Evolutionary conservation across 2,888 invertebrate genomes (phyloP).

Genomic region (Ptychoptera contaminata): DNA sequence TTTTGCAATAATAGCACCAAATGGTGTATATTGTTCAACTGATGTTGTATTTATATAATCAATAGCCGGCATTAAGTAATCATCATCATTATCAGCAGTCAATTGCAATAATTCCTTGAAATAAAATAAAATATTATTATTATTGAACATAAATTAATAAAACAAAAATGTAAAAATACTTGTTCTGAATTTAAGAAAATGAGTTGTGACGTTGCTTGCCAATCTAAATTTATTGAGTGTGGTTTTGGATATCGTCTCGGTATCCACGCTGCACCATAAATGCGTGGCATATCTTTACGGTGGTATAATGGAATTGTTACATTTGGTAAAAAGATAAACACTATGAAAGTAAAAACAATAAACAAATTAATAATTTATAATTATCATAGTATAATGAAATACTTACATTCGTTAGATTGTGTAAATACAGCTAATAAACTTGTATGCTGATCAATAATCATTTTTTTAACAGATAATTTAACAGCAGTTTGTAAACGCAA

Average conservation of each 20-base stretch:
- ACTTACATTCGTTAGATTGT: constrained; percentile 40
- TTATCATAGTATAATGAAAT: constrained; percentile 5
- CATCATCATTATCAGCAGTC: constrained; percentile 28
- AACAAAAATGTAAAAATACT: constrained; percentile 24
- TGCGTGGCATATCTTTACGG: constrained; percentile 31
- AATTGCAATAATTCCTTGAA: constrained; percentile 34
- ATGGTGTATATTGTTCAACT: constrained; percentile 28
- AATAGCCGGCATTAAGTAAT: constrained; percentile 24
- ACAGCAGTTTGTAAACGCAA: constrained; percentile 42
- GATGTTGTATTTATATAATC: constrained; percentile 17
- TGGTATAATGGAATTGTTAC: constrained; percentile 38
- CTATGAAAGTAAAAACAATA: constrained; percentile 26
- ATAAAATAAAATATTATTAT: constrained; percentile 6
- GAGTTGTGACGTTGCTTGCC: constrained; percentile 45
- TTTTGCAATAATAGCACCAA: constrained; percentile 31
- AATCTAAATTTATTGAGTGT: constrained; percentile 32
- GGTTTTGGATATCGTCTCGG: constrained; percentile 34
- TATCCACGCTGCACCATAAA: constrained; percentile 38
- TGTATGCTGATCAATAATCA: constrained; percentile 43
- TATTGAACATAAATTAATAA: background rate
- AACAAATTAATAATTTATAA: background rate
- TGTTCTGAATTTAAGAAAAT: constrained; percentile 44
- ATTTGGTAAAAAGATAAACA: constrained; percentile 45
- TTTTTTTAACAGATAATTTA: constrained; percentile 23
- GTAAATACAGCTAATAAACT: constrained; percentile 49